Base-by-base conservation (phyloP, 2,888 invertebrate species). In the Drosophila limbata region DNA sequence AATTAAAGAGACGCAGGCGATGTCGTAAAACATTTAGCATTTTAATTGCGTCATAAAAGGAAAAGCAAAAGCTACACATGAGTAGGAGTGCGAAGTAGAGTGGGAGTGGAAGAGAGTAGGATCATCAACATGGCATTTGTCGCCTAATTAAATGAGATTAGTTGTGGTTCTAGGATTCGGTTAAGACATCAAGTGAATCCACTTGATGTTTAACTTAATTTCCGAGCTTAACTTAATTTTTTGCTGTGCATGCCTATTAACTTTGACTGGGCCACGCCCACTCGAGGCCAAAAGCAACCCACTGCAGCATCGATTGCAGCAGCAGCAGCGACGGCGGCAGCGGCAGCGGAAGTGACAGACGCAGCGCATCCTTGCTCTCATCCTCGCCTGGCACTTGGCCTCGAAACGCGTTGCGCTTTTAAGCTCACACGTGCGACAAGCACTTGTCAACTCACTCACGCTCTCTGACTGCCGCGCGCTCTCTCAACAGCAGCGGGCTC, bases 381-480 rank as follows among this genome's bases (percentile, higher is more conserved):
- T 69, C 60, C 59, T 60, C 70, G 75, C 80, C 80, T 68, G 74
- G 68, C 60, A 88, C 77, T 88, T 86, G 88, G 84, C 88, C 86
- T 86, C 86, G 86, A 86, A 86, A 88, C 77, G 77, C 72, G 79
- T 73, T 84, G 88, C 85, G 85, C 83, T 86, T 80, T 85, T 84
- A 86, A 84, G 83, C 80, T 81, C 81, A 84, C 88, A 86, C 83
- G 84, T 81, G 86, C 81, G 73, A 45, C 69, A 69, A 62, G 57
- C 85, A 65, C 69, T 69, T 79, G 69, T 80, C 78, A 85, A 77
- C 67, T 64, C 42, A 56, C 66, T 72, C 55, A 52, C 69, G 44
- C 47, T 21, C 44, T 63, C 61, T 37, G 42, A 28, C 35, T 42
- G 44, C 33, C 62, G 42, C 59, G 28, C 62, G 42, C 59, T 53